Evolutionary conservation across 2,113 vertebrate genomes (phyloP).

Genomic region (Acanthochromis polyacanthus): DNA sequence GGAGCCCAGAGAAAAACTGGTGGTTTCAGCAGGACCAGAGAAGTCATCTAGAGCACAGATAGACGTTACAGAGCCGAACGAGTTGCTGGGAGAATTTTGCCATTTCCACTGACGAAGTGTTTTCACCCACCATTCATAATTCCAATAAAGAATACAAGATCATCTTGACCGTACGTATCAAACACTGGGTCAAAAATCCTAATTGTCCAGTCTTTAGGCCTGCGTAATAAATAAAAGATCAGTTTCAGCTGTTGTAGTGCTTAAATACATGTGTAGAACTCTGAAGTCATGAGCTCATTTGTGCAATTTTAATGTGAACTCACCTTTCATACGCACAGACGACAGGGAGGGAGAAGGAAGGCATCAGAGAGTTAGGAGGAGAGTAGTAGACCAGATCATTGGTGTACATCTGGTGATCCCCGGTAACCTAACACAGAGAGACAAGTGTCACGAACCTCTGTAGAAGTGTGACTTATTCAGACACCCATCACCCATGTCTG

Average conservation of each 20-base stretch:
- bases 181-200: conserved; percentile 58
- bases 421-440: conserved; percentile 65
- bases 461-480: rapidly evolving
- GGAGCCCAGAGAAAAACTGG: conserved; percentile 79
- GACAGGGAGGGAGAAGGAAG: conserved; percentile 54
- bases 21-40: conserved; percentile 69
- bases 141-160: conserved; percentile 72
- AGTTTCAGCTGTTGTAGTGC: not conserved
- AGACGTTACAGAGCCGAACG: too few relatives aligned
- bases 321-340: conserved; percentile 76
- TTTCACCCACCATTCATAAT: conserved; percentile 80
- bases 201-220: conserved; percentile 71
- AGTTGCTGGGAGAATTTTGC: not conserved
- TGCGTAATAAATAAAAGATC: conserved; percentile 6
- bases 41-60: conserved; percentile 74
- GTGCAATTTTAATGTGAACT: not conserved
- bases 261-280: not conserved
- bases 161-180: conserved; percentile 59
- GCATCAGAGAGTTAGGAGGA: conserved; percentile 23
- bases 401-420: conserved; percentile 57
- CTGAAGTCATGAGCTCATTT: not conserved
- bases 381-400: conserved; percentile 68
- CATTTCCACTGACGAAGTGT: not conserved
- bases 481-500: rapidly evolving
- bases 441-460: not conserved